These are phyloP conservation scores for Scylla paramamosain DNA, from an alignment of 1,140 invertebrate species.

Conservation along the genomic window DNA sequence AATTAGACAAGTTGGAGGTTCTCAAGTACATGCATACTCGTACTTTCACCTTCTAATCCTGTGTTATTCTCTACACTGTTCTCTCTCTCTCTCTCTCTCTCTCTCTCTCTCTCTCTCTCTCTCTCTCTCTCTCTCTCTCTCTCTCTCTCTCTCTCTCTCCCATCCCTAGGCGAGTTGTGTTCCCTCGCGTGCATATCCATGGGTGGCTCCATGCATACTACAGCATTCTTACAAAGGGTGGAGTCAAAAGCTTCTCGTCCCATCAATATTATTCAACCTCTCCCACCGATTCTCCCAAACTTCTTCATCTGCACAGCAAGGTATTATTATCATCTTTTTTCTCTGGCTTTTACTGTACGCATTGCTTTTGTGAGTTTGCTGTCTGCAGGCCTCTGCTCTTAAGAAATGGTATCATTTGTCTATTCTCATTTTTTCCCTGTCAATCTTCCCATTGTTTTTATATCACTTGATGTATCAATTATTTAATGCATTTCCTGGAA, in stretches of 20 bases:
- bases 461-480: background rate
- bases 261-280: background rate
- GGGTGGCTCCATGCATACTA: background rate
- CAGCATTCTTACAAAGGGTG: constrained; percentile 10
- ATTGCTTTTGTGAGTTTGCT: background rate
- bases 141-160: background rate
- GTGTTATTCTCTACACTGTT: no score
- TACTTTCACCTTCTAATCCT: no score
- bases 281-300: background rate
- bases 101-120: no score
- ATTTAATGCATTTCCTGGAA: background rate
- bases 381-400: background rate
- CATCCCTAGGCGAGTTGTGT: background rate
- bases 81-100: no score
- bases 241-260: background rate
- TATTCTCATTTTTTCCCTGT: background rate
- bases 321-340: background rate
- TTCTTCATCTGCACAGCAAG: background rate
- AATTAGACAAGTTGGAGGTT: no score
- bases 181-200: background rate
- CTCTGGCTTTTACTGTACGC: background rate
- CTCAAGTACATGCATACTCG: no score
- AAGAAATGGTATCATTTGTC: background rate
- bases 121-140: background rate
- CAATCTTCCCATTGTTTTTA: background rate